Conservation (phyloP, 2,113 vertebrate genomes). For the Sylvietta virens region DNA sequence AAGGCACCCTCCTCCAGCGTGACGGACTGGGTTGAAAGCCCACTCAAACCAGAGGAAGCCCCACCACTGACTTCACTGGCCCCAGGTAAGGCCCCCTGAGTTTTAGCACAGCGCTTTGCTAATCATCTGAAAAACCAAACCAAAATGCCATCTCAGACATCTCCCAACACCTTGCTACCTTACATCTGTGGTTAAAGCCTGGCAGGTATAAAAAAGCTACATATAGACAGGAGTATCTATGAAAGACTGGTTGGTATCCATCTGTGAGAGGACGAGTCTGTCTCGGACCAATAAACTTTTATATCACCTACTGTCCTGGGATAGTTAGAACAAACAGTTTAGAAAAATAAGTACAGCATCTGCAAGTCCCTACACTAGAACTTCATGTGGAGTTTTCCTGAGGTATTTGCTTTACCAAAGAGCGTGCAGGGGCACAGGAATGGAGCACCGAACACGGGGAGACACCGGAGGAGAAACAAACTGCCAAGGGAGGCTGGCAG, state of each 20-base stretch:
- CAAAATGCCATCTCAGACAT: not conserved
- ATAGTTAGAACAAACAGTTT: slow-evolving; percentile 18
- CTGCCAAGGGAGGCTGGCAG: not conserved
- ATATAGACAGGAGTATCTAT: not conserved
- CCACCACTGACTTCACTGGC: not conserved
- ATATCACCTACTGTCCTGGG: not conserved
- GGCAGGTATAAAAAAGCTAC: slow-evolving; percentile 30
- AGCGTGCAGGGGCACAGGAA: not conserved
- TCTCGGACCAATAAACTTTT: not conserved
- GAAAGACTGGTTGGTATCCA: not conserved
- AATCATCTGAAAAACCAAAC: not conserved
- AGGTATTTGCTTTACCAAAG: slow-evolving; percentile 49
- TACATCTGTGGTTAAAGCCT: slow-evolving; percentile 18
- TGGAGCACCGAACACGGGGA: not conserved
- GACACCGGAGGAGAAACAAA: not conserved
- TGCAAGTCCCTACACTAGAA: slow-evolving; percentile 53
- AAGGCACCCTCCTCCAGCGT: not conserved
- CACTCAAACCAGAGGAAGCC: not conserved
- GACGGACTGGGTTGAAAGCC: rapidly evolving
- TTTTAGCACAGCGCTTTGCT: not conserved
- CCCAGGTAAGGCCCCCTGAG: not conserved
- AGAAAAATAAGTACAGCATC: slow-evolving; percentile 51
- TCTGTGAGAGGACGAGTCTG: not conserved
- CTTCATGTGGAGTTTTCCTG: slow-evolving; percentile 59
- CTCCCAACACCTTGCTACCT: not conserved